Percentiles rank a stretch among this genome's conserved stretches.
Conservation (phyloP, 2,797 vertebrate species). For the Scarus forsteni region DNA sequence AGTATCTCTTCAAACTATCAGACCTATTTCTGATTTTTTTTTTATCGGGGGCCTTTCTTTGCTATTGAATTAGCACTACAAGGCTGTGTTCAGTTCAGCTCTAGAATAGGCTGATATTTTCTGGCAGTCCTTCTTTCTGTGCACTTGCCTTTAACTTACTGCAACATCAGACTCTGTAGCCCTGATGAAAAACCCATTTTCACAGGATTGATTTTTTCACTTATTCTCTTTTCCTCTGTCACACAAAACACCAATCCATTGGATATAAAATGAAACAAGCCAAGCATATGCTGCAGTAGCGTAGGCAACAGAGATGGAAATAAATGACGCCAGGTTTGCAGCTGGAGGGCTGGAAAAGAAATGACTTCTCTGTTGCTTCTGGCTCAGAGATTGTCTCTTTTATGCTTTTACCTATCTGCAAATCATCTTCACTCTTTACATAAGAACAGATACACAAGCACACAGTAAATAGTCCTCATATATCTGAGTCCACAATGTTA, state of each 20-base stretch:
- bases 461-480: conserved; percentile 6
- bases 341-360: conserved; percentile 88
- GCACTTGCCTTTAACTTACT: conserved; percentile 23
- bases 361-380: conserved; percentile 81
- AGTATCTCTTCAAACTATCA: too few species aligned
- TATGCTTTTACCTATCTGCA: conserved; percentile 59
- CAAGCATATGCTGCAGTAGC: conserved; percentile 84
- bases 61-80: background rate
- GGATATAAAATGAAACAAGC: conserved; percentile 85
- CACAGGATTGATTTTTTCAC: conserved; percentile 52
- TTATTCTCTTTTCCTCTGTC: conserved; percentile 51
- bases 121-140: conserved; percentile 11
- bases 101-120: background rate
- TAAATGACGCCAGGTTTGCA: conserved; percentile 86
- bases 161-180: conserved; percentile 31
- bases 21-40: too few species aligned
- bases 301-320: conserved; percentile 90
- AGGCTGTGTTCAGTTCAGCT: conserved; percentile 8
- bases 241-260: conserved; percentile 54
- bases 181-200: conserved; percentile 55
- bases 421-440: conserved; percentile 51
- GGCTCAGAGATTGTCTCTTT: conserved; percentile 69
- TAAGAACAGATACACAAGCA: conserved; percentile 10
- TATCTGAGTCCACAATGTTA: conserved; percentile 24
- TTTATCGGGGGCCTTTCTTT: background rate